Evolutionary conservation across 2,888 invertebrate genomes (phyloP).

Genomic region (Stomorhina lunata): DNA sequence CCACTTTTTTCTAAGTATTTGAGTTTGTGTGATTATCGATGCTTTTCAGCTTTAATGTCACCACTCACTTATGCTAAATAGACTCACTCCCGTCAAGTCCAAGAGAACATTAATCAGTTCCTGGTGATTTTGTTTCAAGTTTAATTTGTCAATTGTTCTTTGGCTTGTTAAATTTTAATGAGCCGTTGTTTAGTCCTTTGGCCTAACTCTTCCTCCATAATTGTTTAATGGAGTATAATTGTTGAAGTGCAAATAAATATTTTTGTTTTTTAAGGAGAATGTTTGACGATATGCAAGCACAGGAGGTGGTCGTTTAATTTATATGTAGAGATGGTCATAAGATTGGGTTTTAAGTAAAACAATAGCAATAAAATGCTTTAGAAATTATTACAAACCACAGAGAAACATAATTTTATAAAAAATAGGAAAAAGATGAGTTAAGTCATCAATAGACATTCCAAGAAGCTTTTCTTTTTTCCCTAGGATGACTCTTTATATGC

Average conservation of each 20-base stretch:
- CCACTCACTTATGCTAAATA: not conserved
- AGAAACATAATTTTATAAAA: too few relatives aligned
- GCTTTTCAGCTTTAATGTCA: conserved; percentile 33
- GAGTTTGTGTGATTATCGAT: conserved; percentile 23
- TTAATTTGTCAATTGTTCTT: conserved; percentile 67
- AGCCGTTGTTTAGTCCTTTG: conserved; percentile 70
- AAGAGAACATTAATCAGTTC: not conserved
- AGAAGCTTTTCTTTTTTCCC: too few relatives aligned
- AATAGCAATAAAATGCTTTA: too few relatives aligned
- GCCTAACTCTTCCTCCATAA: not conserved
- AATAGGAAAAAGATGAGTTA: too few relatives aligned
- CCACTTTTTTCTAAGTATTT: not conserved
- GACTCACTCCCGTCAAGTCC: not conserved
- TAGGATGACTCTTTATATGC: too few relatives aligned
- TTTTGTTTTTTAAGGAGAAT: too few relatives aligned
- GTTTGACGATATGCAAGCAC: not conserved
- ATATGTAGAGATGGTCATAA: too few relatives aligned
- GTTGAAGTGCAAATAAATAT: not conserved
- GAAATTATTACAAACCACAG: too few relatives aligned
- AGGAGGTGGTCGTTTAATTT: conserved; percentile 3
- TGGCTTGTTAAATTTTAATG: conserved; percentile 76
- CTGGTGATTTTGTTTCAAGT: conserved; percentile 1
- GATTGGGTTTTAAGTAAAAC: too few relatives aligned
- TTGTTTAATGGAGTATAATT: conserved; percentile 29
- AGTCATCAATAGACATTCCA: too few relatives aligned